Percentiles rank a stretch among this genome's conserved stretches.
phyloP scores from a whole-genome alignment of 2,888 invertebrate genomes.

The Keiferia lycopersicella region DNA sequence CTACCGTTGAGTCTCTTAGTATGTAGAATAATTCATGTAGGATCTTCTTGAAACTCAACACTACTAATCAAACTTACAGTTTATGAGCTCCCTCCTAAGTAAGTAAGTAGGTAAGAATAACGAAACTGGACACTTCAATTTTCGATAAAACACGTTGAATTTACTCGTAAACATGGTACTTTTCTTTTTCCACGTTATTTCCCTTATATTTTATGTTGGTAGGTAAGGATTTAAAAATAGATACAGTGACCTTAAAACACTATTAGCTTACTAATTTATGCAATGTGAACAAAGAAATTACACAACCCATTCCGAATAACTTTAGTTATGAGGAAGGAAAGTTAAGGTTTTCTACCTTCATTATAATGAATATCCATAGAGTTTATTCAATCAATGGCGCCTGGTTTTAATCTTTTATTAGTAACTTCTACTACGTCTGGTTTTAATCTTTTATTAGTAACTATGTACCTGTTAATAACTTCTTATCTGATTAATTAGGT shows the following conservation, averaged over 20 bases:
- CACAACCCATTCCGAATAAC: constrained; percentile 6
- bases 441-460: background rate
- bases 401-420: background rate
- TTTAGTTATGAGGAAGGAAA: constrained; percentile 8
- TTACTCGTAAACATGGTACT: no score
- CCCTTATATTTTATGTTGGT: no score
- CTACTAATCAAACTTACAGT: no score
- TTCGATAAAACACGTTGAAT: no score
- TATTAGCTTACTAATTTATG: constrained; percentile 5
- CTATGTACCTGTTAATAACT: background rate
- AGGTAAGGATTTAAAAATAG: background rate
- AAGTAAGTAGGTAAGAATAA: no score
- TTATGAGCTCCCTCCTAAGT: no score
- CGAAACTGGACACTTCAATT: no score
- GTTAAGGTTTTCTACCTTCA: constrained; percentile 13
- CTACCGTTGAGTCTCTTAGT: no score
- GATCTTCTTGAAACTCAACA: no score
- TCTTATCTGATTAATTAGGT: background rate
- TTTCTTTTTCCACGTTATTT: no score
- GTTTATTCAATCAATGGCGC: constrained; percentile 27
- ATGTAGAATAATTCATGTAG: no score
- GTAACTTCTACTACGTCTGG: no score
- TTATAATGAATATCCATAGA: constrained; percentile 25
- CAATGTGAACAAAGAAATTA: constrained; percentile 12
- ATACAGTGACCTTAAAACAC: background rate